Percentiles rank a stretch among this genome's conserved stretches.
phyloP scores from a whole-genome alignment of 2,888 invertebrate genomes.

The Drosophila pseudotakahashii region DNA sequence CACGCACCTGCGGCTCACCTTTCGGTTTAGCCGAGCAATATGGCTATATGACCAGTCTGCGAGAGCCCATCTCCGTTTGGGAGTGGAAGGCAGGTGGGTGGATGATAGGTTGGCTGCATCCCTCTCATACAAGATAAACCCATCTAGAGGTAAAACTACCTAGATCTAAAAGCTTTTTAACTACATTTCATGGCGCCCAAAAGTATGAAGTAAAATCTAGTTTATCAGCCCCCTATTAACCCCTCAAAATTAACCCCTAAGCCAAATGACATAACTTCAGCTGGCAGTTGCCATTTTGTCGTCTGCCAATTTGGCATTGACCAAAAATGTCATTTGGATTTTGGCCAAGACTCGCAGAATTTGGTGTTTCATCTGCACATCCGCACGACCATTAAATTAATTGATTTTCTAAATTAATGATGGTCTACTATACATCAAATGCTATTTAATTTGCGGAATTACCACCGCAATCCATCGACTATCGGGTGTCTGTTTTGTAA shows the following conservation, averaged over 20 bases:
- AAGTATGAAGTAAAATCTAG: constrained; percentile 13
- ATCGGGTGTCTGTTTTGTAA: constrained; percentile 2
- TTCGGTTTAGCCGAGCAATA: constrained; percentile 44
- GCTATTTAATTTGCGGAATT: constrained; percentile 26
- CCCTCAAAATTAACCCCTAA: not conserved
- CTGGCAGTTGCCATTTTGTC: constrained; percentile 10
- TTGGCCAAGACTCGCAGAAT: constrained; percentile 1
- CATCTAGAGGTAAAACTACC: not conserved
- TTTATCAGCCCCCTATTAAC: not conserved
- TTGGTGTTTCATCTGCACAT: constrained; percentile 9
- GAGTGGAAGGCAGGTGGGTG: not conserved
- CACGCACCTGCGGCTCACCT: constrained; percentile 35
- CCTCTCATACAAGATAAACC: constrained; percentile 48
- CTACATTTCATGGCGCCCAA: constrained; percentile 6
- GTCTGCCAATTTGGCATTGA: constrained; percentile 17
- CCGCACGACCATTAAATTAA: constrained; percentile 19
- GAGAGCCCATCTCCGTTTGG: constrained; percentile 18
- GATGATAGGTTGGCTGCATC: not conserved
- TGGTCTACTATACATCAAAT: constrained; percentile 10
- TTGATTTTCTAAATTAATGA: constrained; percentile 25
- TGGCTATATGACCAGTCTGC: constrained; percentile 12
- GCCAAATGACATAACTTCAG: constrained; percentile 3
- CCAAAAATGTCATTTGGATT: constrained; percentile 10
- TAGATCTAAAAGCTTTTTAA: constrained; percentile 16
- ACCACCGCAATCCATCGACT: constrained; percentile 9